Base-by-base conservation (phyloP, 2,113 vertebrate species). In the Scophthalmus maximus region DNA sequence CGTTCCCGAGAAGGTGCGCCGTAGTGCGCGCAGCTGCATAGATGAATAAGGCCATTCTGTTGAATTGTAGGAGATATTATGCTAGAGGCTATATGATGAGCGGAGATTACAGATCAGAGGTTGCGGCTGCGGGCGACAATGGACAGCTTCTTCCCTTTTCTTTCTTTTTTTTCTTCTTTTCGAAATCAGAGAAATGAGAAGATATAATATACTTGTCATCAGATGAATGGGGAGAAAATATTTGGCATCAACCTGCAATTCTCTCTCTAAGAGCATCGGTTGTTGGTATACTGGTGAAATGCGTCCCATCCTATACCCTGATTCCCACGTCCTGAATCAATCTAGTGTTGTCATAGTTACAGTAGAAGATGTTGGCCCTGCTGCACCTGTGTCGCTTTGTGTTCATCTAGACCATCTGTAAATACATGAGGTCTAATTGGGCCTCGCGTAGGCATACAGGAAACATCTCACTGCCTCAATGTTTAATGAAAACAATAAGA, bases 321-420 rank as follows among this genome's bases (percentile, higher is more conserved):
- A 90, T 92, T 91, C 91, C 91, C 90, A 92, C 90, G 88, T 93
- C 89, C 91, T 90, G 87, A 91, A 93, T 91, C 93, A 89, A 90
- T 92, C 90, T 83, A 79, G 80, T 87, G 93, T 94, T 93, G 93
- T 93, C 93, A 94, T 94, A 92, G 93, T 91, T 92, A 94, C 93
- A 87, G 89, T 80, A 83, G 89, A 87, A 84, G 88, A 87, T 88
- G 86, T 86, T 86, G 80, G 92, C 89, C 88, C 86, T 87, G 87
- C 86, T 92, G 88, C 89, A 91, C 89, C 91, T 92, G 92, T 89
- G 92, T 87, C 60, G 87, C 88, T 89, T 89, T 89, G 88, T 91
- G 83, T 76, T 87, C 73, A 69, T 84, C 82, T 40, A 44, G 75
- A 77, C 76, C 81, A 76, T 83, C 83, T 76, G 75, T 83, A 76